Evolutionary conservation across 2,797 vertebrate genomes (phyloP), one percentile per base, ranked within the genome.

Genomic region (Acanthurus leucopareius): DNA sequence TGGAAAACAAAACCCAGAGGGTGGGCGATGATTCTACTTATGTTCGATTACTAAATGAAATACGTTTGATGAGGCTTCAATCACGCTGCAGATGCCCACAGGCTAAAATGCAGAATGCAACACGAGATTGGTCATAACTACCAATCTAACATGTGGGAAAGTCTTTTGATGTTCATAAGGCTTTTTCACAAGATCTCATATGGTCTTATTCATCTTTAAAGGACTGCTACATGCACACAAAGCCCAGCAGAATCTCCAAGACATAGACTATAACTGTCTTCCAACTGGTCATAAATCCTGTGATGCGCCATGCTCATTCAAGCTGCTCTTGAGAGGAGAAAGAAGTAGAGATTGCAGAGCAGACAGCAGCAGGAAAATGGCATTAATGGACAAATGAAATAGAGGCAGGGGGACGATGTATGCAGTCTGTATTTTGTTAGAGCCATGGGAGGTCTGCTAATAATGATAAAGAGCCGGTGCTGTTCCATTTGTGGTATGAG

Each of bases 401-500:
- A 61, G 86, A 87, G 72, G 69, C 85, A 62, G 56, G 70, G 71
- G 72, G 73, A 68, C 28, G 13, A 72, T 73, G 81, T 80, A 54
- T 54, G 67, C 44, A 59, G 73, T 59, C 65, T 84, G 77, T 83
- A 32, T 90, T 90, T 84, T 83, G 73, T 73, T 73, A 19, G 68
- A 69, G 79, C 69, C 78, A 15, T 57, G 76, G 79, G 84, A 87
- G 85, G 75, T 42, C 85, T 69, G 52, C 86, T 91, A 92, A 92
- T 92, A 90, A 90, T 93, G 91, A 94, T 77, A 80, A 87, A 94
- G 78, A 87, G 86, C 78, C 44, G 1, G 66, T 14, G 76, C 86
- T 35, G 83, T 79, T 91, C 87, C 86, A 89, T 93, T 91, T 86
- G 84, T 40, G 84, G 84, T 76, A 65, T 73, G 32, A 76, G 68